Base-by-base conservation (phyloP, 2,888 invertebrate genomes). In the Azorinus chamasolen region DNA sequence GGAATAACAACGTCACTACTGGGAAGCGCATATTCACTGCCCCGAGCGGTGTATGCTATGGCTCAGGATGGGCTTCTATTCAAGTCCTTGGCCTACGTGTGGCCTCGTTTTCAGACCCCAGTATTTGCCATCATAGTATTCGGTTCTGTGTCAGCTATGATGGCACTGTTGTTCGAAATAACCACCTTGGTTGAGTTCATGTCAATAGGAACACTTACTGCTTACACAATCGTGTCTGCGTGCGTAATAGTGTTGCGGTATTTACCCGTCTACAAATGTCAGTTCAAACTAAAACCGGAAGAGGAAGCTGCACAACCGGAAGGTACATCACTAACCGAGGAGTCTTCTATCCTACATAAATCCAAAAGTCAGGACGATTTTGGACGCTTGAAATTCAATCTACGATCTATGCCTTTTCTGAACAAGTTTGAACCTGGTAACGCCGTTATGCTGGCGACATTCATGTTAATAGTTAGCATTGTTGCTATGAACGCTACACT, bases 201-300 rank as follows among this genome's bases (percentile, higher is more conserved):
- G 97, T 97, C 97, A 1, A 98, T 98, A 1, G 98, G 98, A 90
- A 97, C 97, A 1, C 96, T 98, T 78, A 97, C 98, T 6, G 97
- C 97, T 0, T 98, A 98, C 91, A 97, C 97, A 1, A 97, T 98
- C 79, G 98, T 98, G 2, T 97, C 97, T 81, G 97, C 97, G 16
- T 96, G 96, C 76, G 97, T 98, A 6, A 97, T 98, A 64, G 96
- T 98, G 57, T 93, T 98, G 63, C 95, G 97, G 54, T 97, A 97
- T 90, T 94, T 96, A 53, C 91, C 92, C 0, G 90, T 89, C 10
- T 80, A 83, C 53, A 87, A 89, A 66, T 91, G 91, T 57, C 92
- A 91, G 78, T 92, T 92, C 76, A 86, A 91, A 79, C 86, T 92
- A 16, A 89, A 88, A 82, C 88, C 91, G 22, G 91, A 91, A 73